phyloP scores from a whole-genome alignment of 2,797 vertebrate genomes.

The Melanotaenia pygmaea region DNA sequence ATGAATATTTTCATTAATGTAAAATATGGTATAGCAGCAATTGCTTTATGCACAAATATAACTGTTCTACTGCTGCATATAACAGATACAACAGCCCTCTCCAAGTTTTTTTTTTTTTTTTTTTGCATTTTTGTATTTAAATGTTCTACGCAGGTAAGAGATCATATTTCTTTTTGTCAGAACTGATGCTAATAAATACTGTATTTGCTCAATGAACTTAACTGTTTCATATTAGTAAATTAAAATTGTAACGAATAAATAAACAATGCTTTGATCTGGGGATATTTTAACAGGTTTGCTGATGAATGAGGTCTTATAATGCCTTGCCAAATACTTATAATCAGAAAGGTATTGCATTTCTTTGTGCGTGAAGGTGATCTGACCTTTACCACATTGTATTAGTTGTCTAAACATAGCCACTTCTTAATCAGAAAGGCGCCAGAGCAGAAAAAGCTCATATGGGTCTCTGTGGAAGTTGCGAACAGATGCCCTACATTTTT shows the following conservation, averaged over 20 bases:
- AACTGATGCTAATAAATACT: too few relatives aligned
- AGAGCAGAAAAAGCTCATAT: conserved; percentile 59
- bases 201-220: too few relatives aligned
- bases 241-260: not conserved
- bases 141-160: too few relatives aligned
- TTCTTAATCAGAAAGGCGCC: conserved; percentile 57
- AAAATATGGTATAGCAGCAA: not conserved
- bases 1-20: not conserved
- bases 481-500: conserved; percentile 37
- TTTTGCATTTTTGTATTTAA: too few relatives aligned
- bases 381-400: conserved; percentile 43
- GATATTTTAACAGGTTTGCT: conserved; percentile 17
- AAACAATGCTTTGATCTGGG: not conserved
- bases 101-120: not conserved
- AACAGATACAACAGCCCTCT: not conserved
- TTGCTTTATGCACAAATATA: not conserved
- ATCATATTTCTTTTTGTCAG: too few relatives aligned
- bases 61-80: conserved; percentile 7
- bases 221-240: not conserved
- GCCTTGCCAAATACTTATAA: conserved; percentile 9
- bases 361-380: conserved; percentile 58
- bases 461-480: conserved; percentile 44
- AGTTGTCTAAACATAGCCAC: conserved; percentile 57
- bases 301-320: conserved; percentile 20
- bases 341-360: conserved; percentile 34